These are phyloP conservation scores for Anguilla rostrata DNA, from an alignment of 2,113 vertebrate species.

Conservation along the genomic window DNA sequence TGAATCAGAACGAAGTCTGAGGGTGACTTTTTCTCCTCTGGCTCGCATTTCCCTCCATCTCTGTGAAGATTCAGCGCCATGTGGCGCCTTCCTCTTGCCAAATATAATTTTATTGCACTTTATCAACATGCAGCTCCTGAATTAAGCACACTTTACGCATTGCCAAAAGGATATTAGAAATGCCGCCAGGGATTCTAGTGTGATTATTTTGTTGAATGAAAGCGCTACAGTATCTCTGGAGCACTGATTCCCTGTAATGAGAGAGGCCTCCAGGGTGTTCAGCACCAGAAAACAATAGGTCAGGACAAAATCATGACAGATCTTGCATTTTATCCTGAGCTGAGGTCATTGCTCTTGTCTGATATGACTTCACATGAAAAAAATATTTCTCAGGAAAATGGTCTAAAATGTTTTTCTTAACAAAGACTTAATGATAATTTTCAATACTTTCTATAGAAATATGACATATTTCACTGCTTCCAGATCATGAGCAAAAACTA, in stretches of 20 bases:
- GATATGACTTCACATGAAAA: neutral
- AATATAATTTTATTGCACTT: neutral
- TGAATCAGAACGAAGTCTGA: neutral
- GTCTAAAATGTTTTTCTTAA: no score
- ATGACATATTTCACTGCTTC: neutral
- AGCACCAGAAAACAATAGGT: neutral
- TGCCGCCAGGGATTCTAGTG: neutral
- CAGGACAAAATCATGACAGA: neutral
- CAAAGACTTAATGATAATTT: no score
- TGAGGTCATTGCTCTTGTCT: neutral
- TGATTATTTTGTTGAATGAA: neutral
- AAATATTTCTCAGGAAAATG: neutral
- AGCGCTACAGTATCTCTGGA: neutral
- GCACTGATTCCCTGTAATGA: neutral
- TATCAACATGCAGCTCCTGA: neutral
- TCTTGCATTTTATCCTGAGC: neutral
- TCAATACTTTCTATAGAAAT: neutral
- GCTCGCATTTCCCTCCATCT: neutral
- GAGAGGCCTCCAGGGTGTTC: neutral
- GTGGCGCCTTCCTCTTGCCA: no score
- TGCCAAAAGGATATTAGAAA: neutral
- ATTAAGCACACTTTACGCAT: neutral
- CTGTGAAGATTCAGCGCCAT: neutral
- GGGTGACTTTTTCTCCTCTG: neutral
- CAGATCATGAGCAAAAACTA: neutral